phyloP scores from a whole-genome alignment of 2,113 vertebrate species.

The Spheniscus mendiculus region DNA sequence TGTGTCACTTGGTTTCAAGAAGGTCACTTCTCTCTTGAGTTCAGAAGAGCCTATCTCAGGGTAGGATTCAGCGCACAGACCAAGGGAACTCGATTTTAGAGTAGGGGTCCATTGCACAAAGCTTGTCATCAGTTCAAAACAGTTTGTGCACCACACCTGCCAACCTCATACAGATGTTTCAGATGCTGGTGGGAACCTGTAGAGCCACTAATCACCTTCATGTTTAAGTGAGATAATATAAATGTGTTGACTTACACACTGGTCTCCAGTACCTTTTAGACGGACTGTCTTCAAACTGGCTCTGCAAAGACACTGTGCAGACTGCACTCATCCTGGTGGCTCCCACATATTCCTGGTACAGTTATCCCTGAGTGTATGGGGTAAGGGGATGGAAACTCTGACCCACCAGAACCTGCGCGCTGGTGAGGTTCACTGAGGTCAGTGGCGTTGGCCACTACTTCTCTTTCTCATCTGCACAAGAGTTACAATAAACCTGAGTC shows the following conservation, averaged over 20 bases:
- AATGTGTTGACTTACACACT: not conserved
- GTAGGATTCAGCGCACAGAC: not conserved
- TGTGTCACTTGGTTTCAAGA: not conserved
- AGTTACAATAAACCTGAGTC: too few species aligned
- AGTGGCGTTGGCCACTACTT: too few species aligned
- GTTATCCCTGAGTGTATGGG: too few species aligned
- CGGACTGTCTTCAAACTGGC: not conserved
- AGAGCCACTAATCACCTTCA: not conserved
- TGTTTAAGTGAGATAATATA: not conserved
- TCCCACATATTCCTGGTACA: too few species aligned
- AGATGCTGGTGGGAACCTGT: not conserved
- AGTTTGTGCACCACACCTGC: not conserved
- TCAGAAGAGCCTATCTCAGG: not conserved
- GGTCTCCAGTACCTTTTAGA: not conserved
- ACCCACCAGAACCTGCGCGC: too few species aligned
- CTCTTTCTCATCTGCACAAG: too few species aligned
- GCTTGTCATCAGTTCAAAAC: not conserved
- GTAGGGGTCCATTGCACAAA: not conserved
- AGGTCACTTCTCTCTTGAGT: not conserved
- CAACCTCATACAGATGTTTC: not conserved
- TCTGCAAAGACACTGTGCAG: not conserved
- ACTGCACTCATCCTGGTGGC: not conserved
- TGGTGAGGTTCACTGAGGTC: not conserved
- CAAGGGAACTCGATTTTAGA: not conserved
- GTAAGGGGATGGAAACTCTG: too few species aligned